Evolutionary conservation across 2,797 vertebrate genomes (phyloP).

Genomic region (Hippocampus kuda): DNA sequence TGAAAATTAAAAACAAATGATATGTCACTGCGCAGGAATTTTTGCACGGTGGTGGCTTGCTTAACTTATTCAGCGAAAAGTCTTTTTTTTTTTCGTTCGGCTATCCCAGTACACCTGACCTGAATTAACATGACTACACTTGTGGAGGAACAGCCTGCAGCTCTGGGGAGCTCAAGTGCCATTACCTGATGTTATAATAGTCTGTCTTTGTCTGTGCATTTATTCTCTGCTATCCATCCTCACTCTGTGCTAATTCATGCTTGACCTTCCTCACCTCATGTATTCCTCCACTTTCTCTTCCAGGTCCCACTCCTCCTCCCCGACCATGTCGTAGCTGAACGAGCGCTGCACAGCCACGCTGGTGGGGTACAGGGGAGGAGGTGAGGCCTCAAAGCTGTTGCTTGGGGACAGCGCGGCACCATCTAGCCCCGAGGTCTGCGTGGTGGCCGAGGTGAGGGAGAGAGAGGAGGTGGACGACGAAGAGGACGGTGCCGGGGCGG

Average conservation of each 20-base stretch:
- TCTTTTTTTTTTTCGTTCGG: neutral
- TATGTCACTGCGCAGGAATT: slow-evolving; percentile 37
- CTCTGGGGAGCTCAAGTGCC: slow-evolving; percentile 49
- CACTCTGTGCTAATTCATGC: neutral
- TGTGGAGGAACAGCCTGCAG: slow-evolving; percentile 48
- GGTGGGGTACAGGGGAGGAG: slow-evolving; percentile 70
- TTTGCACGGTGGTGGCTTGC: slow-evolving; percentile 35
- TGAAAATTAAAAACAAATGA: slow-evolving; percentile 21
- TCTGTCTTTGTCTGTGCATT: slow-evolving; percentile 35
- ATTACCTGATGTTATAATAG: slow-evolving; percentile 61
- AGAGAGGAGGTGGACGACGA: slow-evolving; percentile 71
- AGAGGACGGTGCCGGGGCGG: slow-evolving; percentile 57
- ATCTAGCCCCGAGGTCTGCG: slow-evolving; percentile 73
- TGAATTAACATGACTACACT: slow-evolving; percentile 57
- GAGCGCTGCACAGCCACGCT: slow-evolving; percentile 64
- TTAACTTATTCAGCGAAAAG: slow-evolving; percentile 8
- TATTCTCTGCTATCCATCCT: slow-evolving; percentile 14
- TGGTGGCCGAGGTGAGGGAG: slow-evolving; percentile 71
- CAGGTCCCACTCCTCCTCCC: slow-evolving; percentile 76
- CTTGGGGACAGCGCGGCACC: slow-evolving; percentile 69
- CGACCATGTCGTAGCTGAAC: slow-evolving; percentile 72
- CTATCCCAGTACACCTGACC: slow-evolving; percentile 58
- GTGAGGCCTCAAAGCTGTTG: slow-evolving; percentile 75
- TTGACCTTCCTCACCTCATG: slow-evolving; percentile 65
- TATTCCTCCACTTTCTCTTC: slow-evolving; percentile 80